Evolutionary conservation across 2,888 invertebrate genomes (phyloP).

Genomic region (Harpalus rubripes): DNA sequence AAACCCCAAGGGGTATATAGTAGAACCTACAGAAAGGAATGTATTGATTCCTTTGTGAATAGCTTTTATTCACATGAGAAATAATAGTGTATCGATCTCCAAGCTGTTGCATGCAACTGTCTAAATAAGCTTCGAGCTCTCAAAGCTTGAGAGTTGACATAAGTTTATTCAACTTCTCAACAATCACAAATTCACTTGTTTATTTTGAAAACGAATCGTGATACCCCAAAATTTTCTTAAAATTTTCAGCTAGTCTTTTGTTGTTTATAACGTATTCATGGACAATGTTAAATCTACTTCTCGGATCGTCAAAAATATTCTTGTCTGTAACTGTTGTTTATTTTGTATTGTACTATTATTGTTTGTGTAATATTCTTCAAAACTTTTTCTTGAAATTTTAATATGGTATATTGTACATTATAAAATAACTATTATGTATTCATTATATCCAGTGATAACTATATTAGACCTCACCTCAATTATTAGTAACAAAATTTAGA

Average conservation of each 20-base stretch:
- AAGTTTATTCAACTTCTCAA: slow-evolving; percentile 3
- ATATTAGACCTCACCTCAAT: no score
- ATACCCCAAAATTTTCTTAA: background rate
- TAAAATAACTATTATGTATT: no score
- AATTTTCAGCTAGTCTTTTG: background rate
- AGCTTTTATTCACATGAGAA: slow-evolving; percentile 15
- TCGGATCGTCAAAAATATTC: no score
- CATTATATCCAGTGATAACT: no score
- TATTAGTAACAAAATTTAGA: no score
- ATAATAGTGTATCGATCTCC: slow-evolving; percentile 19
- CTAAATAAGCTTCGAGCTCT: slow-evolving; percentile 21
- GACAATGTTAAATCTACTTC: no score
- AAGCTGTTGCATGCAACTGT: slow-evolving; percentile 44
- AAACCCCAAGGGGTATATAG: background rate
- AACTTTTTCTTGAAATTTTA: no score
- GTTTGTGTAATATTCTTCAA: no score
- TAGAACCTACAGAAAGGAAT: background rate
- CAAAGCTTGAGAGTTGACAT: background rate
- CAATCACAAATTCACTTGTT: background rate
- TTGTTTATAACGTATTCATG: no score
- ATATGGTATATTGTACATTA: no score
- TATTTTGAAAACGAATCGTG: background rate
- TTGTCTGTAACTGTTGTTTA: no score
- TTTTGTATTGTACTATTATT: no score
- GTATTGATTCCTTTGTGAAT: slow-evolving; percentile 32